These are phyloP conservation scores for Charanyca ferruginea DNA, from an alignment of 2,888 invertebrate species.

Conservation along the genomic window DNA sequence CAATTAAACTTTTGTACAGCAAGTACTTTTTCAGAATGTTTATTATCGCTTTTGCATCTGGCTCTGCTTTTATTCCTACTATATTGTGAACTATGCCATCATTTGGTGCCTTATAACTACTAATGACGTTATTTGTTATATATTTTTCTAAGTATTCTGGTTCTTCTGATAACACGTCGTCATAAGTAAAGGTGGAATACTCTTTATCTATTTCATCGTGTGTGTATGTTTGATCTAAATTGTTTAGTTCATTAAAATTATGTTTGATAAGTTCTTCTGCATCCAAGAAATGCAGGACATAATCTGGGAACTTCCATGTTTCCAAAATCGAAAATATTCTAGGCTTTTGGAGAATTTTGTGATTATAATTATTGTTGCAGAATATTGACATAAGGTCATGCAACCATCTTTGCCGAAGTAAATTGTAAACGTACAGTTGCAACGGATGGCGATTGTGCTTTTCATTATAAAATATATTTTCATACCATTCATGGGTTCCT, in stretches of 20 bases:
- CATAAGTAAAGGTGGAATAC: conserved; percentile 2
- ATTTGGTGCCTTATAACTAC: conserved; percentile 5
- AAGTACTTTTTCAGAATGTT: conserved; percentile 32
- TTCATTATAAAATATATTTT: conserved; percentile 37
- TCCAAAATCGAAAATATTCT: conserved; percentile 23
- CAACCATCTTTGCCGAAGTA: conserved; percentile 54
- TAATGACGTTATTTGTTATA: conserved; percentile 1
- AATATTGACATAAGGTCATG: conserved; percentile 51
- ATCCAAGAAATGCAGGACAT: conserved; percentile 21
- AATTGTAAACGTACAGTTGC: conserved; percentile 32
- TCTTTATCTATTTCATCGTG: neutral
- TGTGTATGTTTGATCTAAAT: neutral
- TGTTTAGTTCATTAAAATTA: neutral
- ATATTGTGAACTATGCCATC: conserved; percentile 12
- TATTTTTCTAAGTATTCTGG: conserved; percentile 1
- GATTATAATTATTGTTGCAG: conserved; percentile 33
- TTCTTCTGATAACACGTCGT: conserved; percentile 8
- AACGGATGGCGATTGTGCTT: conserved; percentile 23
- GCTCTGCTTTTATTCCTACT: conserved; percentile 20
- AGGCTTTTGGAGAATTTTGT: conserved; percentile 30
- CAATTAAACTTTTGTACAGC: conserved; percentile 2
- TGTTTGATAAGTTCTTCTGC: neutral
- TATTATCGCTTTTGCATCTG: conserved; percentile 29
- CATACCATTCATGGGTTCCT: conserved; percentile 34
- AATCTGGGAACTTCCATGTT: conserved; percentile 37